These are phyloP conservation scores for Candidula unifasciata DNA, from an alignment of 2,888 invertebrate species.

Conservation along the genomic window DNA sequence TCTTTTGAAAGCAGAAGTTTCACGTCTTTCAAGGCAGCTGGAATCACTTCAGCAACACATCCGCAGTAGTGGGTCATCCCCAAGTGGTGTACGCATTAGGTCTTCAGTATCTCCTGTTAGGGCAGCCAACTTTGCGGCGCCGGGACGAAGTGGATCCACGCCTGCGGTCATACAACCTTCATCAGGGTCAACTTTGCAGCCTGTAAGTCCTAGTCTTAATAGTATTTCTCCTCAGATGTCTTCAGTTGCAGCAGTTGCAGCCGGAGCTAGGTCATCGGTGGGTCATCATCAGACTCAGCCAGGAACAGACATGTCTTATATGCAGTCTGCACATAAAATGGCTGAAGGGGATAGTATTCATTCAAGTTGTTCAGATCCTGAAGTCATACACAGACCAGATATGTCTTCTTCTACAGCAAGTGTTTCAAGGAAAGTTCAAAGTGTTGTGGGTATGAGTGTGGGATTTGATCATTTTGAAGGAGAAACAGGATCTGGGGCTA, in stretches of 20 bases:
- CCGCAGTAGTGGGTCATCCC: slow-evolving; percentile 28
- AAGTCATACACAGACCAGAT: slow-evolving; percentile 50
- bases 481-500: slow-evolving; percentile 50
- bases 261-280: background rate
- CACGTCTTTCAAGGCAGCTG: slow-evolving; percentile 75
- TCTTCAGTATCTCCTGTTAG: slow-evolving; percentile 51
- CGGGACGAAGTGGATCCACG: background rate
- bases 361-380: slow-evolving; percentile 56
- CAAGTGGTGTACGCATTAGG: slow-evolving; percentile 22
- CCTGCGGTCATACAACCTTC: background rate
- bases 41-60: slow-evolving; percentile 67
- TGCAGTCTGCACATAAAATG: slow-evolving; percentile 36
- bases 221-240: slow-evolving; percentile 42
- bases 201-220: slow-evolving; percentile 52
- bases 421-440: slow-evolving; percentile 48
- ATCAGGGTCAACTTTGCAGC: slow-evolving; percentile 26
- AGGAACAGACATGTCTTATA: background rate
- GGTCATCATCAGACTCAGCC: background rate
- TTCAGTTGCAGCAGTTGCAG: background rate
- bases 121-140: slow-evolving; percentile 33
- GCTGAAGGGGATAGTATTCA: slow-evolving; percentile 50
- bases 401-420: slow-evolving; percentile 48
- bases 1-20: slow-evolving; percentile 83
- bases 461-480: slow-evolving; percentile 36
- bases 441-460: slow-evolving; percentile 55